Conservation (phyloP, 37 sponge, comb jelly and placozoan genomes). For the Haliclona indistincta region DNA sequence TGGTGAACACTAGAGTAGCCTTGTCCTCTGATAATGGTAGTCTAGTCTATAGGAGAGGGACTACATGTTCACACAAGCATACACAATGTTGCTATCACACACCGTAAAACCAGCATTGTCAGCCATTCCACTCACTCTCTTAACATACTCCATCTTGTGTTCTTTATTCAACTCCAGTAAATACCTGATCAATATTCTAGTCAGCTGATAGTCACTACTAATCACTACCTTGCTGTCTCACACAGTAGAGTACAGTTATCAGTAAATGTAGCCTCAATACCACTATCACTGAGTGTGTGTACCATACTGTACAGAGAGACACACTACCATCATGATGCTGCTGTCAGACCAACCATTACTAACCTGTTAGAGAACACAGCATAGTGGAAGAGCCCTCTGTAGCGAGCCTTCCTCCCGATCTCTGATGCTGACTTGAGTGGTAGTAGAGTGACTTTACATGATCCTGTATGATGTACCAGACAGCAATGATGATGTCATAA, state of each 20-base stretch:
- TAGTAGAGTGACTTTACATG: slow-evolving; percentile 56
- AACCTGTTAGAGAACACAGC: slow-evolving; percentile 92
- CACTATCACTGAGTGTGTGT: slow-evolving; percentile 49
- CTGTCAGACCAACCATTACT: not conserved
- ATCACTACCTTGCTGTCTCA: slow-evolving; percentile 75
- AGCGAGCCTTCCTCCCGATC: slow-evolving; percentile 59
- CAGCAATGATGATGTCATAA: not conserved
- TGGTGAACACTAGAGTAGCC: too few relatives aligned
- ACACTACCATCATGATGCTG: not conserved
- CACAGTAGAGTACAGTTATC: slow-evolving; percentile 26
- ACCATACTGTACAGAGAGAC: slow-evolving; percentile 64
- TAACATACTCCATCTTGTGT: slow-evolving; percentile 44
- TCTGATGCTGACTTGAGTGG: slow-evolving; percentile 73
- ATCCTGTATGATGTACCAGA: slow-evolving; percentile 16
- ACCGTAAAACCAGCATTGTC: slow-evolving; percentile 41
- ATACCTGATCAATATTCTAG: slow-evolving; percentile 50
- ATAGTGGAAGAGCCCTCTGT: slow-evolving; percentile 58
- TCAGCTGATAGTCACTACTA: too few relatives aligned
- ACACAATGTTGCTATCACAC: too few relatives aligned
- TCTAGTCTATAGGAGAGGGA: too few relatives aligned
- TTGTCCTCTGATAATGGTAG: too few relatives aligned
- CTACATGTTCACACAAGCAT: too few relatives aligned
- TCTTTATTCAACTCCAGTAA: slow-evolving; percentile 79
- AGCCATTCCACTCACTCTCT: slow-evolving; percentile 78
- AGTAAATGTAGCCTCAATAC: slow-evolving; percentile 13